phyloP scores from a whole-genome alignment of 2,797 vertebrate species.

The Anabacerthia variegaticeps region DNA sequence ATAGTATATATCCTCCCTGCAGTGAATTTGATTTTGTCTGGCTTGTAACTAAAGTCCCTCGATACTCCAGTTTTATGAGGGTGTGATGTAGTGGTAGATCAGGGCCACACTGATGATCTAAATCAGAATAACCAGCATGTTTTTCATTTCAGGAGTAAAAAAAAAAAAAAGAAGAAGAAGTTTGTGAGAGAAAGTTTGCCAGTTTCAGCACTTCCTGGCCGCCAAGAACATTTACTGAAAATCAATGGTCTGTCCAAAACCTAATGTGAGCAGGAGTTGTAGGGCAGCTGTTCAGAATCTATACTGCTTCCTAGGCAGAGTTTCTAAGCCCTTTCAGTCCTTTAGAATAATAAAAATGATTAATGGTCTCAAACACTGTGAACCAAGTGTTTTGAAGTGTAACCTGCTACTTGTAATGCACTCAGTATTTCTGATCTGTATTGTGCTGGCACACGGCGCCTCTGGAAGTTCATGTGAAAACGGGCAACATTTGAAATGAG shows the following conservation, averaged over 20 bases:
- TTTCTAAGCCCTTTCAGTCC: slow-evolving; percentile 70
- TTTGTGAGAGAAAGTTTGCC: slow-evolving; percentile 50
- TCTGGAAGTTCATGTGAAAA: slow-evolving; percentile 17
- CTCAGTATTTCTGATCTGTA: slow-evolving; percentile 65
- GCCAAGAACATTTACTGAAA: slow-evolving; percentile 70
- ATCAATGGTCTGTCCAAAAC: slow-evolving; percentile 66
- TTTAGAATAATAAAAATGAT: slow-evolving; percentile 76
- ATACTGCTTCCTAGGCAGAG: slow-evolving; percentile 69
- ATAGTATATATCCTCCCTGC: background rate
- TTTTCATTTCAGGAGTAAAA: slow-evolving; percentile 29
- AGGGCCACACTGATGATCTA: slow-evolving; percentile 24
- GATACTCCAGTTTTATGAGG: slow-evolving; percentile 9
- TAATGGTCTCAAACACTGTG: slow-evolving; percentile 67
- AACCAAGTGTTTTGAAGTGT: slow-evolving; percentile 76
- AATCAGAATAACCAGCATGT: slow-evolving; percentile 49
- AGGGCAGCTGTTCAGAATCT: slow-evolving; percentile 72
- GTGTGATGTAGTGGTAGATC: slow-evolving; percentile 50
- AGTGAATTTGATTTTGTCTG: slow-evolving; percentile 18
- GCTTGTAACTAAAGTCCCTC: background rate
- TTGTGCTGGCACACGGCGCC: slow-evolving; percentile 16
- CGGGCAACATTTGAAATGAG: background rate
- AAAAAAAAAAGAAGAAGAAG: background rate
- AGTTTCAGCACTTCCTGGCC: slow-evolving; percentile 62
- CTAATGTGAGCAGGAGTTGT: slow-evolving; percentile 61
- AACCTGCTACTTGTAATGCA: slow-evolving; percentile 75